Conservation (phyloP, 2,888 invertebrate genomes). For the Sphaerophoria taeniata region DNA sequence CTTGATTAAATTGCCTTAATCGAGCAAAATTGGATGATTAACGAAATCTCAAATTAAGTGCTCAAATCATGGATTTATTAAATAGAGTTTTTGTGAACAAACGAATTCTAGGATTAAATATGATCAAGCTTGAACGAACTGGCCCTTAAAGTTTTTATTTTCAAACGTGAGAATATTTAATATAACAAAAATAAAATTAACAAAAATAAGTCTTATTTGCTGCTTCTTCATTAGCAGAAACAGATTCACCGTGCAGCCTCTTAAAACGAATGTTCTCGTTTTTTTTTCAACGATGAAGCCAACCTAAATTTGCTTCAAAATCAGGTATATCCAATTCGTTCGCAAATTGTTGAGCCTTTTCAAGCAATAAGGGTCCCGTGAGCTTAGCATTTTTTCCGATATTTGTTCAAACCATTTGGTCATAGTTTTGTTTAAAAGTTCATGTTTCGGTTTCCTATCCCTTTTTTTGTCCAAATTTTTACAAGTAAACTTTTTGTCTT, state of each 20-base stretch:
- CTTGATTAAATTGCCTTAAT: no score
- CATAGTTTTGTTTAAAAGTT: conserved; percentile 34
- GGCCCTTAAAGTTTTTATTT: no score
- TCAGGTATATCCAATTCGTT: conserved; percentile 10
- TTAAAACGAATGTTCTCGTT: conserved; percentile 16
- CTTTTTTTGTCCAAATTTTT: conserved; percentile 31
- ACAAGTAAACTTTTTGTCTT: conserved; percentile 1
- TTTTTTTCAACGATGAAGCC: conserved; percentile 35
- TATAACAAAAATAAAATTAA: neutral
- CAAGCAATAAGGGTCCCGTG: conserved; percentile 34
- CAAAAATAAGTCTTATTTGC: conserved; percentile 6
- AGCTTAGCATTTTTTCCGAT: conserved; percentile 47
- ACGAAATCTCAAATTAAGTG: no score
- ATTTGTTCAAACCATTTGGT: conserved; percentile 57
- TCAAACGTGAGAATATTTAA: conserved; percentile 2
- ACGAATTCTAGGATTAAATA: no score
- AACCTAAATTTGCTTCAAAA: conserved; percentile 26
- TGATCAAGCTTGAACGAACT: no score
- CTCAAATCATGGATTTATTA: no score
- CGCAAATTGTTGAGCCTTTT: conserved; percentile 42
- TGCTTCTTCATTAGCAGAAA: conserved; percentile 46
- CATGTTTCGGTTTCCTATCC: no score
- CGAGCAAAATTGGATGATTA: no score
- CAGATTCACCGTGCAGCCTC: conserved; percentile 53
- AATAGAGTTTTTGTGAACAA: no score